Base-by-base conservation (phyloP, 2,888 invertebrate genomes). In the Drosophila hawaiiensis region DNA sequence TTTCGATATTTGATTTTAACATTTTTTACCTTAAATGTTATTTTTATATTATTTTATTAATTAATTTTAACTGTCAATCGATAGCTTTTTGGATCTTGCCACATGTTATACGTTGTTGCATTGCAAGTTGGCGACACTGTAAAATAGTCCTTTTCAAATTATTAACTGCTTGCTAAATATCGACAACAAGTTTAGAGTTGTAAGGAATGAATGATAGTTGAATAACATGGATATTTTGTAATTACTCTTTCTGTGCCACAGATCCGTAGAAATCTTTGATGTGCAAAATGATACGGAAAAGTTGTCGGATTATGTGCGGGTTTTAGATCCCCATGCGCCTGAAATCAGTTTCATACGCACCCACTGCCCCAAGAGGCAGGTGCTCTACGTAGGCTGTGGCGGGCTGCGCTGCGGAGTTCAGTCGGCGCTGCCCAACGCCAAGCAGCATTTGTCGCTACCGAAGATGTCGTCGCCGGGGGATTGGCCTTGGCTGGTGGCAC, bases 401-500 rank as follows among this genome's bases (percentile, higher is more conserved):
- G 95, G 97, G 82, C 94, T 93, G 95, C 96, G 96, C 88, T 97
- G 97, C 91, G 97, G 97, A 0, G 92, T 96, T 55, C 95, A 96
- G 63, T 95, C 96, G 16, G 94, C 93, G 0, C 93, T 94, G 56
- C 91, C 92, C 5, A 87, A 87, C 66, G 89, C 91, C 35, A 91
- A 92, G 53, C 94, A 93, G 66, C 84, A 93, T 71, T 63, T 92
- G 25, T 90, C 92, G 12, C 93, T 97, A 72, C 94, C 95, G 43
- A 96, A 97, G 88, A 96, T 97, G 93, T 95, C 97, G 1, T 94
- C 94, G 5, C 96, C 97, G 1, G 97, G 97, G 3, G 97, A 97
- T 92, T 97, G 98, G 98, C 98, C 98, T n/a, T 98, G 98, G 98
- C 96, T 97, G 91, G 97, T 96, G 25, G 96, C 97, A 3, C 94